Base-by-base conservation (phyloP, 2,888 invertebrate species). In the Rhagonycha fulva region DNA sequence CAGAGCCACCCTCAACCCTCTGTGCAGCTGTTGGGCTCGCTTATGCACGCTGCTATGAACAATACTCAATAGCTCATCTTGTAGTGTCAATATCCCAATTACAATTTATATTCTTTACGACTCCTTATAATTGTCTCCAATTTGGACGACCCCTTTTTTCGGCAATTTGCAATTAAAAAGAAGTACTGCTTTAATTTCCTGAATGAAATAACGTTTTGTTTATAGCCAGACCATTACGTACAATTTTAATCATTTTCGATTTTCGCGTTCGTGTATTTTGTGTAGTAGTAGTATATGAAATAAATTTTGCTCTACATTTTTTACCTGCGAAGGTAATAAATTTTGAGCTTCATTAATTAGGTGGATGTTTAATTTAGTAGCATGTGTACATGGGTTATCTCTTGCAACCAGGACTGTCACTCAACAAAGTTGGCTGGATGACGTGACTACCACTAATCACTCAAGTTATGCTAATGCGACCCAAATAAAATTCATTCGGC, bases 291-390 rank as follows among this genome's bases (percentile, higher is more conserved):
- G 9, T 28, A 9, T 47, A 47, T 47, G 47, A 47, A 66, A 66
- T 66, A 66, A 66, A 23, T 66, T 66, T 14, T 66, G 11, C 47
- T 47, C 47, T n/a, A 47, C 47, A 47, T 24, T 66, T 66, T 66
- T 66, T 66, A 66, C 14, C 23, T 62, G 30, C 62, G 72, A 82
- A 82, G 83, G 84, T 86, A 85, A 87, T 87, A 87, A 87, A 87
- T 87, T 84, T 84, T 83, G 82, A 85, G 84, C 85, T 84, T 83
- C 84, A 83, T 87, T 87, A 87, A 87, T 87, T 87, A 87, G 86
- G 86, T 85, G 85, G 86, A 86, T 86, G 86, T 87, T 87, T 86
- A 87, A 87, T 86, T 86, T 86, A 74, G 68, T 72, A 81, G 83
- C 82, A 83, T 82, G 82, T 82, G 82, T 81, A 78, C 80, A 77